Evolutionary conservation across 1,140 invertebrate species (phyloP).

Genomic region (Bombus cullumanus): DNA sequence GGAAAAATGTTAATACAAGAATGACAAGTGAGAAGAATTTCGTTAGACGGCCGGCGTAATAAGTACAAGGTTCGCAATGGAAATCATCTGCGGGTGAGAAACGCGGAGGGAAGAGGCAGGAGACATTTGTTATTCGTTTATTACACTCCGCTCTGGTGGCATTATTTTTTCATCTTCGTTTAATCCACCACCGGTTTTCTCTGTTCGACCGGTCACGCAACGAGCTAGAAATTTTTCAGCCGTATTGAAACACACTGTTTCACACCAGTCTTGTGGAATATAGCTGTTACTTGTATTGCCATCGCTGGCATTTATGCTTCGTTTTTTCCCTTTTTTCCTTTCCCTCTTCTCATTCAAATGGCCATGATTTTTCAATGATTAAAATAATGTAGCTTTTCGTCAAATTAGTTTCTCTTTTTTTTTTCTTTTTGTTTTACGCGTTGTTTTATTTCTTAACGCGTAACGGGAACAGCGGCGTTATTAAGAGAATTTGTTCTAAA

Average conservation of each 20-base stretch:
- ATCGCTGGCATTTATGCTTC: not conserved
- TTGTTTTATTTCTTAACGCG: too few species aligned
- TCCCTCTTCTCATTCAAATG: not conserved
- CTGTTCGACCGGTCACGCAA: not conserved
- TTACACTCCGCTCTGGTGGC: not conserved
- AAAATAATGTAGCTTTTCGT: not conserved
- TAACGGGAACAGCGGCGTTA: too few species aligned
- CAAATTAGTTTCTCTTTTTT: not conserved
- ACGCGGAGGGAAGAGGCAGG: not conserved
- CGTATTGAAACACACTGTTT: constrained; percentile 10
- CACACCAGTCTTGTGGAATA: not conserved
- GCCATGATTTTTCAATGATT: not conserved
- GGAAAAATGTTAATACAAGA: constrained; percentile 41
- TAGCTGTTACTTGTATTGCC: not conserved
- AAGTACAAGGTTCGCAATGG: constrained; percentile 26
- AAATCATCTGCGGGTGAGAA: constrained; percentile 1
- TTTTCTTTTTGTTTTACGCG: too few species aligned
- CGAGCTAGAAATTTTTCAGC: not conserved
- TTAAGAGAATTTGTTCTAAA: too few species aligned
- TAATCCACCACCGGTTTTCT: not conserved
- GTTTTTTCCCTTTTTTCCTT: not conserved
- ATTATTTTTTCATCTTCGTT: not conserved
- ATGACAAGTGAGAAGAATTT: constrained; percentile 46
- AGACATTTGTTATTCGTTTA: constrained; percentile 31
- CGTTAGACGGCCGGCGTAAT: constrained; percentile 28